Conservation (phyloP, 2,113 vertebrate genomes). For the Sigmodon hispidus region DNA sequence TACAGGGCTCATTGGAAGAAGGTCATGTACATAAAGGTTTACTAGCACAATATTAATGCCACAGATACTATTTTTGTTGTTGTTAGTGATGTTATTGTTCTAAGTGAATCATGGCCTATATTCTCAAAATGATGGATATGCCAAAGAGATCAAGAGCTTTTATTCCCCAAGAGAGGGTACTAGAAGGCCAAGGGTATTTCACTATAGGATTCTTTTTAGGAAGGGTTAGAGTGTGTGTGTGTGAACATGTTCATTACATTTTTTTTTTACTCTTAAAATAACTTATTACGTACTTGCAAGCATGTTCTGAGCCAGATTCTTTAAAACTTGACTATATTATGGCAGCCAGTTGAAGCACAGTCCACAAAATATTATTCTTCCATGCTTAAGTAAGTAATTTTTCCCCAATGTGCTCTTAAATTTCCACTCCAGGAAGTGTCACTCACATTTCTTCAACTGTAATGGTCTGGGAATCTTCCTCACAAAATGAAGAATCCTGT, state of each 20-base stretch:
- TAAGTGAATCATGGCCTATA: background rate
- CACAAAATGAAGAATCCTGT: background rate
- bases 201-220: background rate
- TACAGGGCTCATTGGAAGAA: background rate
- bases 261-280: background rate
- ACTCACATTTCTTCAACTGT: background rate
- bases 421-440: background rate
- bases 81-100: background rate
- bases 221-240: background rate
- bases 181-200: background rate
- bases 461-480: background rate
- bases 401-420: background rate
- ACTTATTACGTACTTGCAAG: constrained; percentile 8
- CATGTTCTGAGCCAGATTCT: background rate
- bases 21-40: background rate
- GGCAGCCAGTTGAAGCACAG: background rate
- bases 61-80: background rate
- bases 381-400: background rate
- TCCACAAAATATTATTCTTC: background rate
- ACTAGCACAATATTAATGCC: background rate
- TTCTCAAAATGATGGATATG: background rate
- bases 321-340: background rate
- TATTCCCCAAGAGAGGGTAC: constrained; percentile 55
- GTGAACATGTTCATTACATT: background rate
- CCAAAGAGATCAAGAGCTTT: constrained; percentile 22